Evolutionary conservation across 2,797 vertebrate species (phyloP), one percentile per base, ranked within the genome.

Genomic region (Antennarius maculatus): DNA sequence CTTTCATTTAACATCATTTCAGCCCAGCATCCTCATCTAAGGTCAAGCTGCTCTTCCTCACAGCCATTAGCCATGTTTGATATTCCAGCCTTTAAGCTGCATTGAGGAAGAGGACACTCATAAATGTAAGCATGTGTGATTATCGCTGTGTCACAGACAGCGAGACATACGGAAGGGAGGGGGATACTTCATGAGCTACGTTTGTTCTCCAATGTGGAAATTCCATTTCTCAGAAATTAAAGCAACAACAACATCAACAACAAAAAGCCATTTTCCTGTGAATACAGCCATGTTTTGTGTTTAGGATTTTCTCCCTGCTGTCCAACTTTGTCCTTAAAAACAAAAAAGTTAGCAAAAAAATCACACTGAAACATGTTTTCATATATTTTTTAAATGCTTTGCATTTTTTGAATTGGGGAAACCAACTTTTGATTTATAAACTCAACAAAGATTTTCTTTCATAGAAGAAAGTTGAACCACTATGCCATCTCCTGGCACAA

Each of bases 1-100:
- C 79, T 81, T 85, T 85, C 74, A 84, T 88, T 59, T 68, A 63
- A 65, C 11, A 28, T 60, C 71, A 43, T 48, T 81, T 81, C 70
- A 68, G 64, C 64, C 66, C 71, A 52, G 43, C 28, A 16, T 78
- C 63, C 81, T 87, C 80, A 84, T 86, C 86, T 86, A 86, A 87
- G 82, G 82, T 88, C 57, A 46, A 41, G 68, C 71, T 57, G 65
- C 77, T 72, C 75, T 76, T 79, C 64, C 52, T 46, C 28, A 34
- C 71, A 66, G 70, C 77, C 73, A 56, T n/a, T 14, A n/a, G 56
- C 29, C 73, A 49, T 67, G 80, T 85, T 85, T 90, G 80, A 85
- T 90, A 86, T 83, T 86, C 84, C 29, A 31, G 79, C 72, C 70
- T 80, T 87, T 72, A 80, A 81, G 71, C 71, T 28, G 31, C 63